Evolutionary conservation across 2,113 vertebrate genomes (phyloP), one percentile per base, ranked within the genome.

Genomic region (Boleophthalmus pectinirostris): DNA sequence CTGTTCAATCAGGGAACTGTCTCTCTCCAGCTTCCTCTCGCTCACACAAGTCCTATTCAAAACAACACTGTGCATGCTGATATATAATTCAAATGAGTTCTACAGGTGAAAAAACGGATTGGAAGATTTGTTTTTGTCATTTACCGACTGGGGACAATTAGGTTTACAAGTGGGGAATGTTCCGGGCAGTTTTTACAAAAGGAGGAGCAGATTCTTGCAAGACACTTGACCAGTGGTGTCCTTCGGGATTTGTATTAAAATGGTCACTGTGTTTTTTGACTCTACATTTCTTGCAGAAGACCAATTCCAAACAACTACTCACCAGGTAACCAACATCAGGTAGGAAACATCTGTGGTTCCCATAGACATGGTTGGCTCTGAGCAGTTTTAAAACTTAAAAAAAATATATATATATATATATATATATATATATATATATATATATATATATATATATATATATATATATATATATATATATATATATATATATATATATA

Each of bases 1-100:
- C 88, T 91, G 91, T 90, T 92, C 86, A 89, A 89, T 90, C 88
- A 90, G 73, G 82, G 77, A 69, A 77, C 74, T 72, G 85, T 80
- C 85, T 72, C 35, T 9, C 78, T 77, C 76, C 73, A 45, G 77
- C 58, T 77, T 80, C 67, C 78, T 83, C 77, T 78, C 10, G 20
- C 70, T 21, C 53, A 60, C 45, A 68, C 73, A 18, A 58, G 64
- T 20, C 43, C 68, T 33, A 45, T 46, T 78, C 65, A 63, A 78
- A 83, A 69, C 47, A 47, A 35, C 56, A 58, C 56, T 21, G 16
- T 29, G 63, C 47, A 49, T 35, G 18, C 18, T 45, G 10, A 68
- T 29, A 69, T 66, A 79, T 58, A 74, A 78, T 25, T 61, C 38
- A 43, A 70, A 68, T 66, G 71, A 8, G 2, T 51, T 49, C 53